Evolutionary conservation across 2,797 vertebrate genomes (phyloP).

Genomic region (Gymnoscopelus braueri): DNA sequence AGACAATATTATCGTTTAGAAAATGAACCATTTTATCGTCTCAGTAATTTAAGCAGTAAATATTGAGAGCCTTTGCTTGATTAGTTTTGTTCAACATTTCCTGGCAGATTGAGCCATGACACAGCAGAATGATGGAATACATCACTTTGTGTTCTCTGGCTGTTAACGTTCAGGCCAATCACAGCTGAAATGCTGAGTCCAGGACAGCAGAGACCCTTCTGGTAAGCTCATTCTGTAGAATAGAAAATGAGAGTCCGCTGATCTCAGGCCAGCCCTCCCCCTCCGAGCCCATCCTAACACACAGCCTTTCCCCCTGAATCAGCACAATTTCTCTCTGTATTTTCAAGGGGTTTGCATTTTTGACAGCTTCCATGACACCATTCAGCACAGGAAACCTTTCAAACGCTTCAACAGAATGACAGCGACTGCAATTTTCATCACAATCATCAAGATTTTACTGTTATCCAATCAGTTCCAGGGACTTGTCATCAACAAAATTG

Average conservation of each 20-base stretch:
- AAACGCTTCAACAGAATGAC: too few species aligned
- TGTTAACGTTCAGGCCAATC: conserved; percentile 24
- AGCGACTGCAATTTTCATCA: too few species aligned
- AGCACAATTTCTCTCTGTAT: too few species aligned
- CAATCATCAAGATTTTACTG: too few species aligned
- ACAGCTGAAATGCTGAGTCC: conserved; percentile 27
- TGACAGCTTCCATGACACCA: too few species aligned
- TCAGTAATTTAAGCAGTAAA: conserved; percentile 23
- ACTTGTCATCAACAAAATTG: too few species aligned
- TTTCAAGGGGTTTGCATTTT: too few species aligned
- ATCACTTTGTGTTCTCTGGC: conserved; percentile 48
- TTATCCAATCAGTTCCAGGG: too few species aligned
- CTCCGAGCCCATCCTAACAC: conserved; percentile 3
- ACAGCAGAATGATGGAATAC: conserved; percentile 26
- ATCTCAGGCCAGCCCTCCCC: conserved; percentile 24
- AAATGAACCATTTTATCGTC: conserved; percentile 16
- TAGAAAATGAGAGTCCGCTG: conserved; percentile 17
- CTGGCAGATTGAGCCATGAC: conserved; percentile 21
- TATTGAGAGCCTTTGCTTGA: conserved; percentile 19
- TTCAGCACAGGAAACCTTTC: too few species aligned
- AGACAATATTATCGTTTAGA: too few species aligned
- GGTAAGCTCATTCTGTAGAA: conserved; percentile 29
- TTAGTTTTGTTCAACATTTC: conserved; percentile 32
- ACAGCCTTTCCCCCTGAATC: too few species aligned
- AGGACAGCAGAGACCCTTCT: conserved; percentile 32